Evolutionary conservation across 1,140 invertebrate genomes (phyloP).

Genomic region (Octopus bimaculoides): DNA sequence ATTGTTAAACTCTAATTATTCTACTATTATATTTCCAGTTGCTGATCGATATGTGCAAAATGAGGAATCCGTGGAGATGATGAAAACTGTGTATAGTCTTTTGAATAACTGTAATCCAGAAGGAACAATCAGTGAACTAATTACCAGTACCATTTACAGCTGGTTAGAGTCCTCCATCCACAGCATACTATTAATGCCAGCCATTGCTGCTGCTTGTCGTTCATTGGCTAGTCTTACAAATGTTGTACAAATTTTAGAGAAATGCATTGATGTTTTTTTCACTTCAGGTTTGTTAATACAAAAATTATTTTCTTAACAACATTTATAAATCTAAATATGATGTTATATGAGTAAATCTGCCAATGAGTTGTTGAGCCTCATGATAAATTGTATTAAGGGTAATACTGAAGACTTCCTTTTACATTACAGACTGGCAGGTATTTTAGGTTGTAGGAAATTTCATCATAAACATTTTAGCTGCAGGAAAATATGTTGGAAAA

Average conservation of each 20-base stretch:
- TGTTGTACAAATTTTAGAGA: constrained; percentile 49
- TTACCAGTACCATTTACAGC: constrained; percentile 55
- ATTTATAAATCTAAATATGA: too few species aligned
- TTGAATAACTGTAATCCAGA: constrained; percentile 56
- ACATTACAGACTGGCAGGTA: too few species aligned
- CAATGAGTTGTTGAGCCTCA: too few species aligned
- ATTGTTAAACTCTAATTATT: too few species aligned
- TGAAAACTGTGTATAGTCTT: constrained; percentile 58
- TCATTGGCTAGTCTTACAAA: constrained; percentile 46
- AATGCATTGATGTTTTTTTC: constrained; percentile 50
- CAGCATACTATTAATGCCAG: constrained; percentile 47
- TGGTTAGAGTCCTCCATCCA: constrained; percentile 51
- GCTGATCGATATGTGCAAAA: constrained; percentile 59
- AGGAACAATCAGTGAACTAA: constrained; percentile 59
- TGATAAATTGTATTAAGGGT: too few species aligned
- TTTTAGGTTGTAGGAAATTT: too few species aligned
- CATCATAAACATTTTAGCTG: too few species aligned
- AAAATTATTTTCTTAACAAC: too few species aligned
- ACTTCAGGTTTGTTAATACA: constrained; percentile 34
- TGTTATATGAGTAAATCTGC: too few species aligned
- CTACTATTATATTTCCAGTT: constrained; percentile 23
- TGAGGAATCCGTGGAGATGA: constrained; percentile 60
- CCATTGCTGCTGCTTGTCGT: constrained; percentile 43
- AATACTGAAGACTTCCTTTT: too few species aligned
- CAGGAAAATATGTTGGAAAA: too few species aligned